Percentiles rank a stretch among this genome's conserved stretches.
phyloP scores from a whole-genome alignment of 2,113 vertebrate species.

The Athene noctua region DNA sequence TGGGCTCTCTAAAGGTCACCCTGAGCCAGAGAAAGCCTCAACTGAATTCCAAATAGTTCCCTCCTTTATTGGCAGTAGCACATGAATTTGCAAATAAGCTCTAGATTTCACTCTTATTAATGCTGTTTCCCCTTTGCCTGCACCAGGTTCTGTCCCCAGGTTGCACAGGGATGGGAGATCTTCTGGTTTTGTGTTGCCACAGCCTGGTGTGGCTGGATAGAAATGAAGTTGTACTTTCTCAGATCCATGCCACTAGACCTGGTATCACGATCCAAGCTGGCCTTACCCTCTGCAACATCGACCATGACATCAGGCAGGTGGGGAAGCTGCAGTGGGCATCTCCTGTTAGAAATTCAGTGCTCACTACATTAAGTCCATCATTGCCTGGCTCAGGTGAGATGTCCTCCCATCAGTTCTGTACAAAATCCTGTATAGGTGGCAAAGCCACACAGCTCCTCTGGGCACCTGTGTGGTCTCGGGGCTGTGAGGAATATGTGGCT shows the following conservation, averaged over 20 bases:
- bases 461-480: neutral
- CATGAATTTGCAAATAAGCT: neutral
- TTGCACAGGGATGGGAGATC: neutral
- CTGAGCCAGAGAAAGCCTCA: neutral
- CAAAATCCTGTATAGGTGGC: neutral
- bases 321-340: neutral
- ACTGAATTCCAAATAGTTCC: conserved; percentile 34
- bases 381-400: neutral
- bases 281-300: neutral
- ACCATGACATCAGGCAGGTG: fast-evolving
- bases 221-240: neutral
- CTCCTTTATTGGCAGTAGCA: neutral
- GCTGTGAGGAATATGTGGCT: neutral
- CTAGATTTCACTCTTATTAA: neutral
- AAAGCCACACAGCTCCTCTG: neutral
- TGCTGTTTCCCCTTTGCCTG: neutral
- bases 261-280: neutral
- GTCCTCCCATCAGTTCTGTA: neutral
- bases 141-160: neutral
- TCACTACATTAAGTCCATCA: fast-evolving
- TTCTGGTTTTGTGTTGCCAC: neutral
- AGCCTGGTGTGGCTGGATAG: neutral
- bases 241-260: neutral
- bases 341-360: neutral
- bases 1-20: conserved; percentile 35